Evolutionary conservation across 2,888 invertebrate genomes (phyloP).

Genomic region (Oxystoma pomonae): DNA sequence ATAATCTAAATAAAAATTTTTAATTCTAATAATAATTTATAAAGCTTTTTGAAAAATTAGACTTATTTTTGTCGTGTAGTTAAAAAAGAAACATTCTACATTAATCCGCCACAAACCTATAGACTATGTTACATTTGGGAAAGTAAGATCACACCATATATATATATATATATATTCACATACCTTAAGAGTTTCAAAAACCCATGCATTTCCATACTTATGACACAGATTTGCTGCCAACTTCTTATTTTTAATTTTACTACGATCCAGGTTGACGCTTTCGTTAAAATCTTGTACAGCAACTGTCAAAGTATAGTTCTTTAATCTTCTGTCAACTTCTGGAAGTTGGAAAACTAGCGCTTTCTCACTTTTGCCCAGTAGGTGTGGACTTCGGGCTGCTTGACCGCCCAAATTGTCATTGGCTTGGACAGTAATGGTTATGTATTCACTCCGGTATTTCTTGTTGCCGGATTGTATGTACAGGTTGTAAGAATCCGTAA

Average conservation of each 20-base stretch:
- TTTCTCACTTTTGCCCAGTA: slow-evolving; percentile 31
- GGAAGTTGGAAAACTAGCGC: slow-evolving; percentile 37
- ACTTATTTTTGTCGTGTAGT: not conserved
- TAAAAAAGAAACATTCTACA: not conserved
- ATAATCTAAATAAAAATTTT: too few species aligned
- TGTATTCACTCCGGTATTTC: slow-evolving; percentile 33
- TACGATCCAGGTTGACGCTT: slow-evolving; percentile 23
- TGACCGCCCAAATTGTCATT: slow-evolving; percentile 35
- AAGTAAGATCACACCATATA: too few species aligned
- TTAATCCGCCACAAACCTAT: not conserved
- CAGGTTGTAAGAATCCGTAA: slow-evolving; percentile 36
- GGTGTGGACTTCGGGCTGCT: slow-evolving; percentile 38
- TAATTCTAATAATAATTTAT: too few species aligned
- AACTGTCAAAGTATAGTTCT: slow-evolving; percentile 35
- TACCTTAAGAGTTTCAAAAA: slow-evolving; percentile 37
- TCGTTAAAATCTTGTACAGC: slow-evolving; percentile 40
- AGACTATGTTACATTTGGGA: too few species aligned
- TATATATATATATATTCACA: too few species aligned
- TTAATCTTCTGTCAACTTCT: slow-evolving; percentile 33
- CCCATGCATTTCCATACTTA: slow-evolving; percentile 40
- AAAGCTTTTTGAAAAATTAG: too few species aligned
- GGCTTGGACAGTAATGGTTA: slow-evolving; percentile 31
- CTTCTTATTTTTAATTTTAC: slow-evolving; percentile 28
- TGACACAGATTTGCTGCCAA: slow-evolving; percentile 39
- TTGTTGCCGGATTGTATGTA: slow-evolving; percentile 38